Evolutionary conservation across 2,888 invertebrate genomes (phyloP).

Genomic region (Neuroscelio doddi): DNA sequence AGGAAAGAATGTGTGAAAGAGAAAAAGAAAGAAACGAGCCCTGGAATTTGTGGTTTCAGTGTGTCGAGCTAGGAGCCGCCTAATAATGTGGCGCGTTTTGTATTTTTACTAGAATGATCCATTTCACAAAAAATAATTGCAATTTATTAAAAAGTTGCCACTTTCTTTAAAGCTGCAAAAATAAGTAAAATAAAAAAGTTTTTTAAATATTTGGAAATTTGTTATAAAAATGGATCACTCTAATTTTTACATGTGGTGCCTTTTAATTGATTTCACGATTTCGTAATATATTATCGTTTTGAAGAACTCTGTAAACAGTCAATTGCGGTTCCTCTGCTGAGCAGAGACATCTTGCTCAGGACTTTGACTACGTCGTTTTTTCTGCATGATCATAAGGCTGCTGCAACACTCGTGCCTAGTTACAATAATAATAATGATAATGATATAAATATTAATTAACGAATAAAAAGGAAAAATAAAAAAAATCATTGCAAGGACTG

Average conservation of each 20-base stretch:
- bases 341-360: constrained; percentile 17
- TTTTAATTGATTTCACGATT: constrained; percentile 44
- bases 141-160: background rate
- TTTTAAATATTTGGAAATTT: background rate
- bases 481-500: constrained; percentile 18
- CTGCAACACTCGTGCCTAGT: constrained; percentile 46
- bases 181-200: too few species aligned
- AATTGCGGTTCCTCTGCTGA: constrained; percentile 40
- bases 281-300: constrained; percentile 37
- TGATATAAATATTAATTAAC: constrained; percentile 29
- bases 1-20: constrained; percentile 3
- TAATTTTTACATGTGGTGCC: constrained; percentile 45
- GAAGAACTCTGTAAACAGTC: constrained; percentile 30
- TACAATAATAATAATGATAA: constrained; percentile 25
- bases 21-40: constrained; percentile 11
- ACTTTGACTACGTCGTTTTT: constrained; percentile 20
- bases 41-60: constrained; percentile 28
- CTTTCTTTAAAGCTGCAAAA: background rate
- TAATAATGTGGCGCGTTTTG: too few species aligned
- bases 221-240: constrained; percentile 24
- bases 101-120: constrained; percentile 34
- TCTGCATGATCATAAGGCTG: constrained; percentile 36
- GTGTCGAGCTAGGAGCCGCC: constrained; percentile 39
- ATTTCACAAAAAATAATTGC: constrained; percentile 29
- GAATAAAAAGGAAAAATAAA: constrained; percentile 17